Percentiles rank a stretch among this genome's conserved stretches.
phyloP scores from a whole-genome alignment of 1,140 invertebrate genomes.

The Zeugodacus cucurbitae region DNA sequence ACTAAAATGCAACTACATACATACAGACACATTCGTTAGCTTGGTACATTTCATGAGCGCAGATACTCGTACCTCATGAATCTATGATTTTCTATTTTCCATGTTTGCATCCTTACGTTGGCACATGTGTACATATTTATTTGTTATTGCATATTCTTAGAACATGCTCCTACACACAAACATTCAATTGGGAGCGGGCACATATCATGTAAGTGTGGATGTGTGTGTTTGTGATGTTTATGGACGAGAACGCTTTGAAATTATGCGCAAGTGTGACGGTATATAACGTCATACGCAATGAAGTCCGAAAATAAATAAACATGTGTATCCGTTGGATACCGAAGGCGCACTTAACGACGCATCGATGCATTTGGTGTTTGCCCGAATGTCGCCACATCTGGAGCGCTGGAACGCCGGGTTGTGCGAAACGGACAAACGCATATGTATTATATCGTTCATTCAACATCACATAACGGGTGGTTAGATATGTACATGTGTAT shows the following conservation, averaged over 20 bases:
- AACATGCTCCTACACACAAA: neutral
- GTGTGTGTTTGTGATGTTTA: neutral
- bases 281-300: slow-evolving; percentile 27
- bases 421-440: slow-evolving; percentile 2
- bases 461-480: neutral
- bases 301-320: slow-evolving; percentile 37
- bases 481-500: neutral
- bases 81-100: neutral
- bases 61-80: neutral
- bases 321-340: slow-evolving; percentile 34
- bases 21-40: neutral
- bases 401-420: neutral
- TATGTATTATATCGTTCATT: neutral
- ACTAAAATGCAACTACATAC: neutral
- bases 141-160: slow-evolving; percentile 32
- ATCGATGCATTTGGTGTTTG: slow-evolving; percentile 25
- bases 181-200: no score
- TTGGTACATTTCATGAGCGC: neutral
- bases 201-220: neutral
- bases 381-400: slow-evolving; percentile 29
- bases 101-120: neutral
- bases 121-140: neutral
- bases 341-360: neutral
- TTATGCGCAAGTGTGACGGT: slow-evolving; percentile 24
- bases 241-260: neutral